Evolutionary conservation across 2,888 invertebrate species (phyloP).

Genomic region (Phymatocera aterrima): DNA sequence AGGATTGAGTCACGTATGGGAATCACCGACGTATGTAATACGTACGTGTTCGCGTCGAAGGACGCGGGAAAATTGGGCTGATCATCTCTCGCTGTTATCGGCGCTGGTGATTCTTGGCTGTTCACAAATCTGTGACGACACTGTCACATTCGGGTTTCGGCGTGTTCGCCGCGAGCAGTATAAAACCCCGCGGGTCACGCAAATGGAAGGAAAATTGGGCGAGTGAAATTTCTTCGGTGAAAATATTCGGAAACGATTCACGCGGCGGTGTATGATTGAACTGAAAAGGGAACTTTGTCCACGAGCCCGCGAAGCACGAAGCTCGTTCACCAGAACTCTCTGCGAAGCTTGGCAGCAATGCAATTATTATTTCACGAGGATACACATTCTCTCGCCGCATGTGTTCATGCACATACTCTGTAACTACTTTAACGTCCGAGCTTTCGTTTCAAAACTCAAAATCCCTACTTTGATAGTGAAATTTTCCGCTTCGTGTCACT

Average conservation of each 20-base stretch:
- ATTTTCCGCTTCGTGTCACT: not conserved
- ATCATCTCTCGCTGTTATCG: too few species aligned
- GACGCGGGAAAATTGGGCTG: too few species aligned
- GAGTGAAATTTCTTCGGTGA: too few species aligned
- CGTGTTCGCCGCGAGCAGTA: too few species aligned
- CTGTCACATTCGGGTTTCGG: too few species aligned
- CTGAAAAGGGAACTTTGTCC: not conserved
- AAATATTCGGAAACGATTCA: too few species aligned
- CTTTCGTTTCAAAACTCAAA: not conserved
- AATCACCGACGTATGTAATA: too few species aligned
- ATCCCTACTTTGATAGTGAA: not conserved
- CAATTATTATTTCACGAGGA: not conserved
- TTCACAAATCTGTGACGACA: too few species aligned
- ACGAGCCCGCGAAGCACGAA: not conserved
- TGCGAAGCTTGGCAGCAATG: not conserved
- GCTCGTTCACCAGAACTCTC: not conserved
- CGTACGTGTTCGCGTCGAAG: too few species aligned
- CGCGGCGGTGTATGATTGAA: not conserved
- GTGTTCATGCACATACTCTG: not conserved
- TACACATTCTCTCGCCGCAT: not conserved
- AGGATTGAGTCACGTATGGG: not conserved
- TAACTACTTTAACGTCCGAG: not conserved
- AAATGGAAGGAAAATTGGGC: too few species aligned
- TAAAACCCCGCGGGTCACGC: too few species aligned
- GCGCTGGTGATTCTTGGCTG: too few species aligned